Conservation (phyloP, 2,888 invertebrate species). For the Phengaris arion region DNA sequence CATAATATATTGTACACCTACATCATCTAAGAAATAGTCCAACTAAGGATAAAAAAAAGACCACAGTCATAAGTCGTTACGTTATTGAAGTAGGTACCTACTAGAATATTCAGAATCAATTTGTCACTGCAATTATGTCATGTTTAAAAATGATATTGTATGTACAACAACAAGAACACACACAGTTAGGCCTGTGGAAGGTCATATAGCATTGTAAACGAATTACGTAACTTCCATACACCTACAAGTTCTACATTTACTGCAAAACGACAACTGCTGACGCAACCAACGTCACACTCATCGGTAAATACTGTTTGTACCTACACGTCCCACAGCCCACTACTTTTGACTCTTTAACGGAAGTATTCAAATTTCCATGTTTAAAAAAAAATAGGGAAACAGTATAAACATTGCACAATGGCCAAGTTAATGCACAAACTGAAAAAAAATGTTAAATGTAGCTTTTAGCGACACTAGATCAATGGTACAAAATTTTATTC, state of each 20-base stretch:
- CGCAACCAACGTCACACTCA: constrained; percentile 38
- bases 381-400: background rate
- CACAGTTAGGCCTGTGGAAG: constrained; percentile 37
- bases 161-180: constrained; percentile 33
- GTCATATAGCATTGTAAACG: constrained; percentile 37
- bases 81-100: background rate
- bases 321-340: background rate
- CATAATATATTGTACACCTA: too few relatives aligned
- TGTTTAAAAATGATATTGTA: background rate
- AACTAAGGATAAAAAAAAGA: too few relatives aligned
- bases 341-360: background rate
- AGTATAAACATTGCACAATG: too few relatives aligned
- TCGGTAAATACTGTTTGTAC: background rate
- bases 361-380: background rate
- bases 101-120: constrained; percentile 21
- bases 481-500: too few relatives aligned
- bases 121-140: constrained; percentile 18
- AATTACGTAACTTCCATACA: constrained; percentile 39
- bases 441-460: too few relatives aligned
- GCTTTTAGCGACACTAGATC: too few relatives aligned
- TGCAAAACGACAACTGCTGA: constrained; percentile 34
- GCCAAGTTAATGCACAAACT: too few relatives aligned
- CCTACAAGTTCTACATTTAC: constrained; percentile 34
- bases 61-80: too few relatives aligned
- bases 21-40: too few relatives aligned